Percentiles rank a stretch among this genome's conserved stretches.
Conservation (phyloP, 2,888 invertebrate genomes). For the Melolontha melolontha region DNA sequence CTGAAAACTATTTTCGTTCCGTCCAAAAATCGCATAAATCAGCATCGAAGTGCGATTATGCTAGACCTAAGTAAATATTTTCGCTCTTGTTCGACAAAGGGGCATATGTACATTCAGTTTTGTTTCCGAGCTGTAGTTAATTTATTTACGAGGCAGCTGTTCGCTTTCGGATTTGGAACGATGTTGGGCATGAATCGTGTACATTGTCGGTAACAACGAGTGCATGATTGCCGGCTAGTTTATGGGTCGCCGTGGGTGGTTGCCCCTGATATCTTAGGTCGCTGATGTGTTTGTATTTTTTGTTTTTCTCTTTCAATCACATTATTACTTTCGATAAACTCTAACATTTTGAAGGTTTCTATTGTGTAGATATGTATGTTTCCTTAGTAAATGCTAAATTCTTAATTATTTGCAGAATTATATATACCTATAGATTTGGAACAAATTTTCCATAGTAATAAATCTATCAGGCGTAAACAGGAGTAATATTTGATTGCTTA, state of each 20-base stretch:
- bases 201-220: conserved; percentile 53
- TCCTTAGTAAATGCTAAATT: too few species aligned
- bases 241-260: conserved; percentile 56
- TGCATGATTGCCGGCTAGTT: conserved; percentile 55
- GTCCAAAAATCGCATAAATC: conserved; percentile 15
- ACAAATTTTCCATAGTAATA: too few species aligned
- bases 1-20: neutral
- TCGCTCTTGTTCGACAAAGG: neutral
- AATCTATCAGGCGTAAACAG: too few species aligned
- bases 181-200: conserved; percentile 54
- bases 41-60: conserved; percentile 26
- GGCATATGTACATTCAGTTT: conserved; percentile 43
- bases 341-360: too few species aligned
- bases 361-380: too few species aligned
- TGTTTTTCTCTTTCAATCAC: too few species aligned
- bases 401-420: too few species aligned
- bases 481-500: too few species aligned
- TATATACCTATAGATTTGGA: too few species aligned
- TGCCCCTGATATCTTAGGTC: conserved; percentile 47
- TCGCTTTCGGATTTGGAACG: conserved; percentile 52
- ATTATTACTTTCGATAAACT: too few species aligned
- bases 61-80: conserved; percentile 21
- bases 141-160: conserved; percentile 53
- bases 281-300: conserved; percentile 43
- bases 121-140: conserved; percentile 52